Percentiles rank a stretch among this genome's conserved stretches.
phyloP scores from a whole-genome alignment of 2,113 vertebrate genomes.

The Notiomystis cincta region DNA sequence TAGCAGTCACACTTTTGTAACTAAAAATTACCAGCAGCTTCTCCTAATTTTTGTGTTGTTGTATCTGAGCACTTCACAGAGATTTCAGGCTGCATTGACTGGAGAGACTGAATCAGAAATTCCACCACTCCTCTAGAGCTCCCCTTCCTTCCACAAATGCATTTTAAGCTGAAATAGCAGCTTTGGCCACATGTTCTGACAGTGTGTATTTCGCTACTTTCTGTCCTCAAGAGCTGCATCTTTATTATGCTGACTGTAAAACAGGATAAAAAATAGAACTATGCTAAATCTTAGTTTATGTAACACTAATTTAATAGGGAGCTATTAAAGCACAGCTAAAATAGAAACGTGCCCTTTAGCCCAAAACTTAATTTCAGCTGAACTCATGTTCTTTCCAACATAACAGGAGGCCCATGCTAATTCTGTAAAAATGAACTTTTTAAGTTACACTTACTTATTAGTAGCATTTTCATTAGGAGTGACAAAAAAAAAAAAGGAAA shows the following conservation, averaged over 20 bases:
- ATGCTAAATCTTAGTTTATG: conserved; percentile 4
- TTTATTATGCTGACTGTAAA: not conserved
- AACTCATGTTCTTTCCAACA: not conserved
- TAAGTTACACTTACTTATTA: not conserved
- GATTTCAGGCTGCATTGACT: not conserved
- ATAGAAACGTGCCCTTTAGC: conserved; percentile 10
- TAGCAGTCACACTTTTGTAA: not conserved
- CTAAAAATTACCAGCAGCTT: not conserved
- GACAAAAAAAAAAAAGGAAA: not conserved
- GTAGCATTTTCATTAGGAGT: not conserved
- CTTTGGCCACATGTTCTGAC: not conserved
- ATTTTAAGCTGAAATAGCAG: not conserved
- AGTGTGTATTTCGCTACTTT: not conserved
- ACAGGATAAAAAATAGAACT: not conserved
- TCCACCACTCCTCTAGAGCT: not conserved
- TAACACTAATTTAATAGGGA: not conserved
- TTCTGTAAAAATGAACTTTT: not conserved
- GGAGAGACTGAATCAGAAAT: not conserved
- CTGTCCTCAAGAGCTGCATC: not conserved
- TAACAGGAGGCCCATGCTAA: not conserved
- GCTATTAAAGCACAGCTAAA: not conserved
- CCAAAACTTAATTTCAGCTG: conserved; percentile 7
- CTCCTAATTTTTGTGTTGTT: not conserved
- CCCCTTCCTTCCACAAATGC: not conserved
- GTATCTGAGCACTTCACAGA: not conserved